A percentile compares a stretch with the other conserved stretches of the same genome.
Conservation (phyloP, 2,113 vertebrate genomes). For the Bos indicus region DNA sequence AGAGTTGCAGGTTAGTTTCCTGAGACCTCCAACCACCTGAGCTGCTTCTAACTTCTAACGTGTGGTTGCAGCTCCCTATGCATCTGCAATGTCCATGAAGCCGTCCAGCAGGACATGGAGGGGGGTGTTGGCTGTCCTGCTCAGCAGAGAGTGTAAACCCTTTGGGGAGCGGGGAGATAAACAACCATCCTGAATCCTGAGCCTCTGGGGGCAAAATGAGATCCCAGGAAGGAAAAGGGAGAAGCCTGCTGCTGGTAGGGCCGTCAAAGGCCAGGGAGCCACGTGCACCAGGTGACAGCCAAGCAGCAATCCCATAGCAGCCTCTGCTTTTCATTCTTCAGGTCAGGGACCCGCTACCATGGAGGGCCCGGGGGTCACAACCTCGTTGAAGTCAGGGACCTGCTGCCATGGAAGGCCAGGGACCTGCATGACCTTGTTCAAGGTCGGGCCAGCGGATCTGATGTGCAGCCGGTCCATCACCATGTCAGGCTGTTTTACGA, state of each 20-base stretch:
- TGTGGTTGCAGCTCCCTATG: background rate
- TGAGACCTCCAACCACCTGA: background rate
- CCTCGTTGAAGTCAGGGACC: background rate
- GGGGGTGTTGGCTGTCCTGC: too few species aligned
- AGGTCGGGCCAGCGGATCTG: constrained; percentile 78
- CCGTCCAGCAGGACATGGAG: background rate
- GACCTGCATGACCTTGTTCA: constrained; percentile 68
- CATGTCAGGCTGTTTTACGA: constrained; percentile 78
- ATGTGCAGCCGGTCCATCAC: constrained; percentile 78
- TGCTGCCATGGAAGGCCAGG: background rate
- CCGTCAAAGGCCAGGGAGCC: background rate
- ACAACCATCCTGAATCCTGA: background rate
- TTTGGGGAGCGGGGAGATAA: background rate
- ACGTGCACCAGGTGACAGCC: background rate
- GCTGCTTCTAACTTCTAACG: background rate
- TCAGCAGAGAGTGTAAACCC: background rate
- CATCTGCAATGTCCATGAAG: accelerated
- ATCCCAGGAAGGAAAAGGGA: too few species aligned
- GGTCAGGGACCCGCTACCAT: background rate
- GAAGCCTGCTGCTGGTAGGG: background rate
- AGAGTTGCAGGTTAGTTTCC: background rate
- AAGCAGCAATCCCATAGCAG: background rate
- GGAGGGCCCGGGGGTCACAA: background rate
- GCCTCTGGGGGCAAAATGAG: background rate
- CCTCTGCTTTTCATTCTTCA: background rate